phyloP scores from a whole-genome alignment of 1,140 invertebrate genomes.

The Paraescarpia echinospica region DNA sequence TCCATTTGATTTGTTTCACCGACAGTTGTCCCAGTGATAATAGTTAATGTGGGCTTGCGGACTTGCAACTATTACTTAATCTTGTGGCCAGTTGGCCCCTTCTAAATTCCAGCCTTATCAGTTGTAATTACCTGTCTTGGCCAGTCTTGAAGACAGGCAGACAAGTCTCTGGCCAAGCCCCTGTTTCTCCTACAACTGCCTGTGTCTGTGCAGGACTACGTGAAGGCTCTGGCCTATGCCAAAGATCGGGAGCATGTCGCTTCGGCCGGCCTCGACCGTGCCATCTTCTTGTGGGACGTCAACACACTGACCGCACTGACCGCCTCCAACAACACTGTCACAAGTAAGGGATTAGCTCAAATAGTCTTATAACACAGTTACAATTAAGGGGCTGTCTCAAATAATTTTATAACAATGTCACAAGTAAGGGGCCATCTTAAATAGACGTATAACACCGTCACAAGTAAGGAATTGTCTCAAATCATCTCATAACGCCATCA shows the following conservation, averaged over 20 bases:
- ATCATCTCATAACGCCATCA: constrained; percentile 97
- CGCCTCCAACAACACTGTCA: constrained; percentile 98
- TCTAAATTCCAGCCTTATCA: no score
- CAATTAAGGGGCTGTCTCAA: not conserved
- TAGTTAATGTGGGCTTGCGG: no score
- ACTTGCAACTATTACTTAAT: no score
- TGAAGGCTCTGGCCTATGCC: constrained; percentile 97
- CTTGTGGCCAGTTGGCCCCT: no score
- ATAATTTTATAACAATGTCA: no score
- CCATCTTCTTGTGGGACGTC: constrained; percentile 99
- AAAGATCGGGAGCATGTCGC: constrained; percentile 96
- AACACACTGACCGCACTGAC: constrained; percentile 96
- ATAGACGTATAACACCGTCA: no score
- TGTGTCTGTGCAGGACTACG: constrained; percentile 75
- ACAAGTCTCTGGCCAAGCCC: no score
- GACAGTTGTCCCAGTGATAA: no score
- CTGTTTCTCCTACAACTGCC: not conserved
- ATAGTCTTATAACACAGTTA: constrained; percentile 60
- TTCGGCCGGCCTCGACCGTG: constrained; percentile 93
- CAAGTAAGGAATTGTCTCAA: constrained; percentile 78
- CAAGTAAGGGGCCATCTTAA: no score
- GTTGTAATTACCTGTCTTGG: no score
- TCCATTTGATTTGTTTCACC: no score
- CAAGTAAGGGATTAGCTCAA: constrained; percentile 69
- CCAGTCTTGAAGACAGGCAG: no score